Conservation (phyloP, 2,113 vertebrate genomes). For the Chrysemys picta region DNA sequence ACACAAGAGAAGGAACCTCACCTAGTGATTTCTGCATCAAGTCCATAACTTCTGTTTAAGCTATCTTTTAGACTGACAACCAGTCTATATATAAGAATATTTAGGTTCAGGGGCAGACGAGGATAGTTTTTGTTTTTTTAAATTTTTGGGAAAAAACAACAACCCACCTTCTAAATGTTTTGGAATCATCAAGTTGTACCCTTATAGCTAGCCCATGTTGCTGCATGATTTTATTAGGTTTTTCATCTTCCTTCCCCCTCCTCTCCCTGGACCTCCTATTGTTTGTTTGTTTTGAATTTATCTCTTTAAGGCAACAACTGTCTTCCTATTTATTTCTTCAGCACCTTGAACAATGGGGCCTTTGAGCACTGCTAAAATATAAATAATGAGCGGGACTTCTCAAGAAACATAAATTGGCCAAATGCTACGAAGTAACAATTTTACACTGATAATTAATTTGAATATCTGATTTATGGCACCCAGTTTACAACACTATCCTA, state of each 20-base stretch:
- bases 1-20: neutral
- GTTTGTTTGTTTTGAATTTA: neutral
- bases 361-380: neutral
- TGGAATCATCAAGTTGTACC: too few species aligned
- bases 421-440: neutral
- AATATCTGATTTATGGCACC: neutral
- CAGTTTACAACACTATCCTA: neutral
- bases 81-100: neutral
- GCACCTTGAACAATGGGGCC: neutral
- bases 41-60: too few species aligned
- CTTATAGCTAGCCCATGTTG: neutral
- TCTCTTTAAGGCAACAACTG: neutral
- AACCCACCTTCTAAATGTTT: neutral
- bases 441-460: too few species aligned
- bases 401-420: neutral
- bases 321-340: neutral
- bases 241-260: neutral
- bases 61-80: neutral
- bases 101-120: neutral
- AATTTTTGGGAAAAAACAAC: too few species aligned
- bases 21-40: neutral
- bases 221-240: neutral
- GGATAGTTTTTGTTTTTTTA: too few species aligned
- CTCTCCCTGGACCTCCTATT: neutral
- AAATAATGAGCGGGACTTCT: neutral